These are phyloP conservation scores for Patella caerulea DNA, from an alignment of 2,888 invertebrate genomes.

Conservation along the genomic window DNA sequence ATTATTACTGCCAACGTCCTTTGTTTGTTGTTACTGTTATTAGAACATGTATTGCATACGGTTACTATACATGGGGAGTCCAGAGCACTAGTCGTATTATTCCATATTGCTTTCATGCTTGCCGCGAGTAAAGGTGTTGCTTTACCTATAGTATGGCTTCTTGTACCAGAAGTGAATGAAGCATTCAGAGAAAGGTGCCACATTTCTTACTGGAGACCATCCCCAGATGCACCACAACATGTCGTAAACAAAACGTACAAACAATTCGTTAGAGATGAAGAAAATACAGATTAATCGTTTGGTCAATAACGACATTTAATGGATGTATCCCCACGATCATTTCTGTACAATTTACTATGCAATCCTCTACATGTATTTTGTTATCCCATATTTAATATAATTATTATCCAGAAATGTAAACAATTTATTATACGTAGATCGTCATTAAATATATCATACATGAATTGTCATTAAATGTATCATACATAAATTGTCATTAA, in stretches of 20 bases:
- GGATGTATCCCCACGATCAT: too few relatives aligned
- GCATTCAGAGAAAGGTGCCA: not conserved
- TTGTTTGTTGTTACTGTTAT: not conserved
- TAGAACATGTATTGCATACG: not conserved
- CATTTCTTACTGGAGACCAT: not conserved
- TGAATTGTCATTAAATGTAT: too few relatives aligned
- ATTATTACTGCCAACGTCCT: not conserved
- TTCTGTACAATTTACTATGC: too few relatives aligned
- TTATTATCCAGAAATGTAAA: too few relatives aligned
- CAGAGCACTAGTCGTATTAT: not conserved
- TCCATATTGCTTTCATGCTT: not conserved
- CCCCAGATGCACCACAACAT: not conserved
- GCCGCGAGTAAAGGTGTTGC: not conserved
- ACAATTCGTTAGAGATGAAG: not conserved
- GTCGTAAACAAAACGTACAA: not conserved
- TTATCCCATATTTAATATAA: too few relatives aligned
- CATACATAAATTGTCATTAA: too few relatives aligned
- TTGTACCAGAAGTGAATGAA: not conserved
- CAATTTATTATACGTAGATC: too few relatives aligned
- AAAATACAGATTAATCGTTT: not conserved
- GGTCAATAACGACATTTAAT: too few relatives aligned
- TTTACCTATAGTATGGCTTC: not conserved
- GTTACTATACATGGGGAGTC: not conserved
- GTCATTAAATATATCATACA: too few relatives aligned
- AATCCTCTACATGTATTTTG: too few relatives aligned